Base-by-base conservation (phyloP, 37 sponge, comb jelly and placozoan species). In the Petrosia ficiformis region DNA sequence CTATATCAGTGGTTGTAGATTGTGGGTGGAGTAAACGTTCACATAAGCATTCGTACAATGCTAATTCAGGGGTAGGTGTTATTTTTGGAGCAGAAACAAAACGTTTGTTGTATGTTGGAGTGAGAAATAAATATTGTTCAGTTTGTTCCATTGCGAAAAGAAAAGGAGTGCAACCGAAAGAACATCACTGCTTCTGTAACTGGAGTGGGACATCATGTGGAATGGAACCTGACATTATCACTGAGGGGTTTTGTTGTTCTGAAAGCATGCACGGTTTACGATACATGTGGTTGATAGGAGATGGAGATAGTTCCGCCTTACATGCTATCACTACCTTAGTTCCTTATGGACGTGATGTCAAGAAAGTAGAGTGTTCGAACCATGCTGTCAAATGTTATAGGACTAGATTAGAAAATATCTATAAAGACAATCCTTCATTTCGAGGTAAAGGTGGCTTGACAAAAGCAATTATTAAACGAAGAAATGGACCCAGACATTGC, bases 1-100 rank as follows among this genome's bases (percentile, higher is more conserved):
- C 80, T 0, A 71, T 80, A 6, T 26, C 72, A 2, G 72, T 80
- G n/a, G 64, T 80, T 11, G 80, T 71, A 1, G 80, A 80, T 70
- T 70, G 58, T 35, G 80, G 80, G 4, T 79, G 80, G 80, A 52
- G 57, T 0, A 79, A 79, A n/a, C n/a, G 80, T 8, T 54, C 19
- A 69, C 57, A 24, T 57, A 72, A 19, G 43, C 67, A 77, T 29
- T 77, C 67, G 41, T 65, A 77, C 67, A 41, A 60, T 24, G 66
- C 65, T 14, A 65, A 64, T 26, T n/a, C 43, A 43, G 77, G 65
- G 21, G 66, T 65, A 26, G 57, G 80, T 71, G 5, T 43, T 80
- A 1, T 25, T n/a, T n/a, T n/a, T n/a, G n/a, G n/a, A n/a, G n/a
- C n/a, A n/a, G n/a, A n/a, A n/a, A n/a, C n/a, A n/a, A n/a, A n/a